A percentile compares a stretch with the other conserved stretches of the same genome.
These are phyloP conservation scores for Drosophila sturtevanti DNA, from an alignment of 1,140 invertebrate genomes.

Conservation along the genomic window DNA sequence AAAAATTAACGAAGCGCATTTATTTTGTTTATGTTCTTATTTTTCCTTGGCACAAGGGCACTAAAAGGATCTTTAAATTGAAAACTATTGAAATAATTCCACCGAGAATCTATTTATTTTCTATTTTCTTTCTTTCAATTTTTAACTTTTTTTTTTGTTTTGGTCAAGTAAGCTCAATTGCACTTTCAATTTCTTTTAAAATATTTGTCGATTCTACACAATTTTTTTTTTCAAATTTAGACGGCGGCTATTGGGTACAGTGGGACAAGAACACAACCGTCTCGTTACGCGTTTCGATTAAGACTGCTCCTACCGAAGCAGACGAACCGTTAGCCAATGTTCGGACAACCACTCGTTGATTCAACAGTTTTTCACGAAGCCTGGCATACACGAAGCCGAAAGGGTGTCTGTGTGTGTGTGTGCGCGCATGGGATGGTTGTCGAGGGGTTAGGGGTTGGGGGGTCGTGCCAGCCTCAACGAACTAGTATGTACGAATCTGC, in stretches of 20 bases:
- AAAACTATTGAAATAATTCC: background rate
- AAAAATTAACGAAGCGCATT: conserved; percentile 23
- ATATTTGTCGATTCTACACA: conserved; percentile 3
- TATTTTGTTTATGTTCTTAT: conserved; percentile 18
- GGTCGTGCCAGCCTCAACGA: background rate
- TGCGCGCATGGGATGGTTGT: background rate
- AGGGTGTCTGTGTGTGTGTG: background rate
- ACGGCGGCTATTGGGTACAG: conserved; percentile 11
- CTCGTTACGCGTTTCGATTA: conserved; percentile 59
- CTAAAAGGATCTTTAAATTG: background rate
- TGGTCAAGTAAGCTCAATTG: background rate
- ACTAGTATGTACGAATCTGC: conserved; percentile 54
- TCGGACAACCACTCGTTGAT: conserved; percentile 80
- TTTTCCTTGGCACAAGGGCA: background rate
- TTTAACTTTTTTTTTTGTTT: background rate
- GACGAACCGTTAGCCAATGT: conserved; percentile 38
- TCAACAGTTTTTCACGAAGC: conserved; percentile 71
- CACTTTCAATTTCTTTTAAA: conserved; percentile 5
- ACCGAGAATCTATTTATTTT: conserved; percentile 2
- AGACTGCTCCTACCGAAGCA: conserved; percentile 48
- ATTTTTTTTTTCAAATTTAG: conserved; percentile 18
- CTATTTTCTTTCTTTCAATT: background rate
- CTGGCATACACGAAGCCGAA: conserved; percentile 34
- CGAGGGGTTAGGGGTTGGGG: background rate
- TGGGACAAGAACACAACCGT: conserved; percentile 59